Base-by-base conservation (phyloP, 2,113 vertebrate species). In the Tinamus guttatus region DNA sequence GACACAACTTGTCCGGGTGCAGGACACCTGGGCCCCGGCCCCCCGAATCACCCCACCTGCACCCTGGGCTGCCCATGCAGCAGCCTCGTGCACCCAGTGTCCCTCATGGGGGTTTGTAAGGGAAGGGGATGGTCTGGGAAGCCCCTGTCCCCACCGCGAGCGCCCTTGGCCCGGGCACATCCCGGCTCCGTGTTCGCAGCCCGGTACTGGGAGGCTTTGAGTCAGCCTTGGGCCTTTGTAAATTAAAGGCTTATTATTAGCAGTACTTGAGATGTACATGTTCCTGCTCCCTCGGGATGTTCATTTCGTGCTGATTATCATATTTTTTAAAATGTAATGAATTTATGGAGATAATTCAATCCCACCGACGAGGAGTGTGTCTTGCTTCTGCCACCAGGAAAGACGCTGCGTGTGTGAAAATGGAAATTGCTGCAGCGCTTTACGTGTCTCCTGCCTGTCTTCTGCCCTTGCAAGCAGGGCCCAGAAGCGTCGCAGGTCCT, bases 341-440 rank as follows among this genome's bases (percentile, higher is more conserved):
- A 95, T 95, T 95, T 96, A 91, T 96, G 94, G 90, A 97, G 93
- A 97, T 97, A 95, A 96, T 97, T 96, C 93, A 89, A 89, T 97
- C 93, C 86, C 94, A 91, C 90, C 92, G 94, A 89, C 95, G 85
- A 58, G 93, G 89, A 80, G 78, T 41, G 86, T 87, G 90, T 91
- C 92, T 96, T 87, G 62, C 88, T 96, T 91, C 92, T 94, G 89
- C 92, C 92, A 95, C 41, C 14, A 92, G 92, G 85, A 68, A 93
- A 95, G 90, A 67, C 77, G 92, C 96, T 93, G 93, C 2, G 65
- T 93, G 95, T 88, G 91, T 90, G 92, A 85, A 95, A 94, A 93
- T 94, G 93, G 94, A 95, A 96, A 97, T 96, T 59, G 96, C 94
- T 95, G 95, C 91, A 14, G 89, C 83, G 86, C 85, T 89, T 87